phyloP scores from a whole-genome alignment of 2,797 vertebrate genomes.

The Poecilia velifera region DNA sequence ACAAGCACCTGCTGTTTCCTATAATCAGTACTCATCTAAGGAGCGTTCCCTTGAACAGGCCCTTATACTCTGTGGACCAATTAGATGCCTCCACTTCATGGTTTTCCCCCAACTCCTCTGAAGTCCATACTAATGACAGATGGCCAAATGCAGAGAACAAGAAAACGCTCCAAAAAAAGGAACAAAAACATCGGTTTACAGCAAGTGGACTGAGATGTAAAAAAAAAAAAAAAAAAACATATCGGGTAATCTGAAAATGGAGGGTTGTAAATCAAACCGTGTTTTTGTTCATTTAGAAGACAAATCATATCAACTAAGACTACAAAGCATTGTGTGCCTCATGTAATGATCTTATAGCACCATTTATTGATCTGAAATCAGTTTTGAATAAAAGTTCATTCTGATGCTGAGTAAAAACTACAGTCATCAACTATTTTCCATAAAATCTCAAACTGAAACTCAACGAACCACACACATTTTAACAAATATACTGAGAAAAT shows the following conservation, averaged over 20 bases:
- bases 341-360: not conserved
- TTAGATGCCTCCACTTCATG: slow-evolving; percentile 63
- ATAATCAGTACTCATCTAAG: slow-evolving; percentile 54
- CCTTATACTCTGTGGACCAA: slow-evolving; percentile 71
- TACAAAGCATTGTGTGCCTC: not conserved
- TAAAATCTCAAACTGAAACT: not conserved
- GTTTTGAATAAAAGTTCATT: not conserved
- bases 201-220: not conserved
- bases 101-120: slow-evolving; percentile 58
- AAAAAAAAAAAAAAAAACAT: not conserved
- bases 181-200: slow-evolving; percentile 8
- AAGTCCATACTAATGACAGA: slow-evolving; percentile 74
- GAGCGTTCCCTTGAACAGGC: slow-evolving; percentile 40
- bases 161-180: not conserved
- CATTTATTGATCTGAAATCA: not conserved
- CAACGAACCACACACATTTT: not conserved
- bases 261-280: not conserved
- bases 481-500: not conserved
- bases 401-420: not conserved
- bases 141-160: slow-evolving; percentile 53
- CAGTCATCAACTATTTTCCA: not conserved
- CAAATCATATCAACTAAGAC: not conserved
- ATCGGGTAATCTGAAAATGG: not conserved
- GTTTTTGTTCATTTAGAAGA: not conserved
- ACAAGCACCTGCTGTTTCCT: slow-evolving; percentile 67